Evolutionary conservation across 35 echinoderm and acorn worm genomes (phyloP), one percentile per base, ranked within the genome.

Genomic region (Hemicentrotus pulcherrimus): DNA sequence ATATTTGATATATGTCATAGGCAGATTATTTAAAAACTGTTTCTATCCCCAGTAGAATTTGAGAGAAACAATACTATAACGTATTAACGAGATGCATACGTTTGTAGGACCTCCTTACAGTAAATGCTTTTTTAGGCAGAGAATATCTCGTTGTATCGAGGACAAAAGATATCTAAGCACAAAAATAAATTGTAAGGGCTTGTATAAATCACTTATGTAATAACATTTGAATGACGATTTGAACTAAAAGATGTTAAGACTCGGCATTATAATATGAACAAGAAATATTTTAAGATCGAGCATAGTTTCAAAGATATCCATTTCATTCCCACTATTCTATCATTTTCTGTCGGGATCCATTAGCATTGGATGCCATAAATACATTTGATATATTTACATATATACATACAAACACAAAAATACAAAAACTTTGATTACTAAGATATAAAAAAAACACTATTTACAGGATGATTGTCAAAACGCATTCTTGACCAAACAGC

Each of bases 401-500:
- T 45, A 33, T 90, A 90, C 46, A 90, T 30, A 41, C 32, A 90
- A 46, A 41, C 35, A 41, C 35, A 41, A 41, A 41, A 41, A 14
- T 35, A 28, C 88, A 90, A 45, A 4, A 78, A 4, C 65, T 78
- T n/a, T 28, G 65, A 78, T 28, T 78, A 78, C 22, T n/a, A 78
- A 78, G 19, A 78, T 78, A 78, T 78, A 28, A 28, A n/a, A 18
- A 55, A 59, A 59, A 59, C 52, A 59, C 2, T 90, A 90, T 90
- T 90, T 90, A 90, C 88, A 90, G 32, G 32, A 15, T 90, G 88
- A 90, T 90, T 90, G 88, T 90, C 88, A 45, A 90, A 33, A 90
- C 88, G 88, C 88, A 90, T 90, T 90, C 88, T 90, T 41, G 88
- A 90, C 32, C 88, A 24, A 78, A 78, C 28, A 78, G 65, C 19